These are phyloP conservation scores for Rhyacichthys aspro DNA, from an alignment of 2,797 vertebrate species.

Conservation along the genomic window DNA sequence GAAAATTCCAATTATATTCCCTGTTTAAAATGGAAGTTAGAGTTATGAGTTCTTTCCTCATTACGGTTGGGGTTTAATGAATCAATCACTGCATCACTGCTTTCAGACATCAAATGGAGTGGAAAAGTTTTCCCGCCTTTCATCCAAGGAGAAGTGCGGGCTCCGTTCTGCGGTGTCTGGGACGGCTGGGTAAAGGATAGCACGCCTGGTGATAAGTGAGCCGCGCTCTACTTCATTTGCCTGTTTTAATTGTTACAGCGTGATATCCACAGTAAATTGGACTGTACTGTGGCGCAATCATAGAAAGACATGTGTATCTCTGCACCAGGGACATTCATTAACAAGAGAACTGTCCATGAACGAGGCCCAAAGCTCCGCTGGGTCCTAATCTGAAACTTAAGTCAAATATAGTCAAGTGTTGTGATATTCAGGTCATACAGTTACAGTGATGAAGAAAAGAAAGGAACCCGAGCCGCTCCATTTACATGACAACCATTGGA, in stretches of 20 bases:
- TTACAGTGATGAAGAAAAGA: not conserved
- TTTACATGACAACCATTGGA: not conserved
- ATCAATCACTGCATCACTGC: constrained; percentile 80
- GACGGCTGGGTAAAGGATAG: constrained; percentile 60
- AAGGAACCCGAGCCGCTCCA: not conserved
- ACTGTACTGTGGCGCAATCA: constrained; percentile 59
- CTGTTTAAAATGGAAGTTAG: constrained; percentile 83
- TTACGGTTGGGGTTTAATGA: constrained; percentile 80
- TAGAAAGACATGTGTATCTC: constrained; percentile 51
- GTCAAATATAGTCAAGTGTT: constrained; percentile 15
- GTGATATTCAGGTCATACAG: constrained; percentile 2
- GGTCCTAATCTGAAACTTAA: constrained; percentile 18
- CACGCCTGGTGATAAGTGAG: constrained; percentile 55
- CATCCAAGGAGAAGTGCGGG: constrained; percentile 65
- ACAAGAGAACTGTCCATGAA: constrained; percentile 12
- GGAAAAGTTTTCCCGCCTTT: constrained; percentile 71
- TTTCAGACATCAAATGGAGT: constrained; percentile 80
- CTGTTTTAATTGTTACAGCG: constrained; percentile 65
- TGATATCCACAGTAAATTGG: constrained; percentile 60
- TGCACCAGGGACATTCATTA: constrained; percentile 38
- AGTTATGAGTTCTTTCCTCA: constrained; percentile 83
- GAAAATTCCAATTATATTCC: constrained; percentile 87
- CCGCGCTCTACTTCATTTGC: constrained; percentile 55
- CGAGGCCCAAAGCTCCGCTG: constrained; percentile 30
- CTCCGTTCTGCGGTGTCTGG: constrained; percentile 35